Evolutionary conservation across 2,797 vertebrate genomes (phyloP).

Genomic region (Mionectes olivaceus): DNA sequence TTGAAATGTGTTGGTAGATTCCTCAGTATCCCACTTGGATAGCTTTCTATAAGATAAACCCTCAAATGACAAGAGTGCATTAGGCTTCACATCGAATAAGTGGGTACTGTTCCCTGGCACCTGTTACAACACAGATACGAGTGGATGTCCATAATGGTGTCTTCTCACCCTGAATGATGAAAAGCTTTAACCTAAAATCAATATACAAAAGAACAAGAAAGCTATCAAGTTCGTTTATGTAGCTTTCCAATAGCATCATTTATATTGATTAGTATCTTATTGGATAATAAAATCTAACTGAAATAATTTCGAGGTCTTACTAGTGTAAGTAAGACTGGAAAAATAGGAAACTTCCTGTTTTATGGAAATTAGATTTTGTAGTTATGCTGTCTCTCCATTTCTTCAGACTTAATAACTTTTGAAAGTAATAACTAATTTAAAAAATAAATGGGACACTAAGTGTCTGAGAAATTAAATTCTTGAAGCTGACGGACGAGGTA

Average conservation of each 20-base stretch:
- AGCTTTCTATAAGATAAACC: not conserved
- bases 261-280: not conserved
- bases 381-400: not conserved
- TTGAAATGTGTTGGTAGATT: not conserved
- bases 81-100: not conserved
- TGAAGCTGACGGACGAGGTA: not conserved
- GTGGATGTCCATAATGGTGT: not conserved
- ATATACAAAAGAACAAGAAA: not conserved
- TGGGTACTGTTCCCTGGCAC: not conserved
- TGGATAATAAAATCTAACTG: not conserved
- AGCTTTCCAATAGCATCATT: not conserved
- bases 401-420: not conserved
- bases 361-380: not conserved
- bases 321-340: not conserved
- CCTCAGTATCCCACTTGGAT: not conserved
- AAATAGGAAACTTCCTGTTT: not conserved
- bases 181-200: not conserved
- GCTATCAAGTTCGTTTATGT: not conserved
- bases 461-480: not conserved
- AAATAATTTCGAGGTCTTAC: not conserved
- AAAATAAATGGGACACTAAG: not conserved
- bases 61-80: not conserved
- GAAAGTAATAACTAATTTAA: conserved; percentile 5
- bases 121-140: not conserved
- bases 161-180: not conserved